Percentiles rank a stretch among this genome's conserved stretches.
Evolutionary conservation across 2,888 invertebrate species (phyloP).

Genomic region (Acronicta alni): DNA sequence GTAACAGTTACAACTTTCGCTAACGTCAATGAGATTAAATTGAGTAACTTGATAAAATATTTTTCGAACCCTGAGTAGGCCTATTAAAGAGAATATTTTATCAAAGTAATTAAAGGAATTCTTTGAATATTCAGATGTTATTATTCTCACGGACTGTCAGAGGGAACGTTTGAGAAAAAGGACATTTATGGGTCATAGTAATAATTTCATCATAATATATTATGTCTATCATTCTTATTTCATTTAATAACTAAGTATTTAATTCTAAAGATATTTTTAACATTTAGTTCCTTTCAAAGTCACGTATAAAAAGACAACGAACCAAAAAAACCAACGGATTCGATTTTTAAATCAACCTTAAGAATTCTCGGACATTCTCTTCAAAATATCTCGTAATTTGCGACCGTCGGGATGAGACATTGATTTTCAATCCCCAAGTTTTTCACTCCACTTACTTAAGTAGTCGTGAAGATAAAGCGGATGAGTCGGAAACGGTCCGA

Average conservation of each 20-base stretch:
- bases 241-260: background rate
- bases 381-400: conserved; percentile 54
- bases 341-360: conserved; percentile 38
- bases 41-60: background rate
- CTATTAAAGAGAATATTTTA: conserved; percentile 1
- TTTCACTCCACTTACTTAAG: conserved; percentile 62
- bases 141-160: background rate
- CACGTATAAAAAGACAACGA: conserved; percentile 21
- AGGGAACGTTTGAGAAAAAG: background rate
- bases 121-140: background rate
- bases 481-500: conserved; percentile 52
- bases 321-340: conserved; percentile 14
- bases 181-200: background rate
- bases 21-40: background rate
- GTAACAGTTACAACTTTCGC: background rate
- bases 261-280: background rate
- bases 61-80: background rate
- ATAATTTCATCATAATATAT: background rate
- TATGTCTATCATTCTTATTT: background rate
- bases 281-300: conserved; percentile 9
- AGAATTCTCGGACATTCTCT: conserved; percentile 43
- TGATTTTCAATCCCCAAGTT: conserved; percentile 64
- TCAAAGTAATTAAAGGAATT: conserved; percentile 1
- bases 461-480: conserved; percentile 61
- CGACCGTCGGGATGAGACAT: conserved; percentile 57